These are phyloP conservation scores for Megalops atlanticus DNA, from an alignment of 2,113 vertebrate species.

Conservation along the genomic window DNA sequence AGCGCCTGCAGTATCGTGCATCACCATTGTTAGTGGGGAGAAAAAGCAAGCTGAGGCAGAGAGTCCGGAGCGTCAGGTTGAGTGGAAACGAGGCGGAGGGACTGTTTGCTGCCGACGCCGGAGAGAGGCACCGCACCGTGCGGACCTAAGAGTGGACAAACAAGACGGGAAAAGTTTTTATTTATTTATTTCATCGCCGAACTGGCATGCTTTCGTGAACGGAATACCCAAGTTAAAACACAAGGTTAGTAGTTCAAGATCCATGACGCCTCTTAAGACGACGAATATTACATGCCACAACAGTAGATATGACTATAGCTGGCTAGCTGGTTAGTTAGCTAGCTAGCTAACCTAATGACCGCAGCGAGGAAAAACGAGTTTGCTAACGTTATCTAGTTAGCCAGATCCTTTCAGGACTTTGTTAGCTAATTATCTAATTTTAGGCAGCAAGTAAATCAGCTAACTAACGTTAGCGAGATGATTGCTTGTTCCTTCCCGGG, in stretches of 20 bases:
- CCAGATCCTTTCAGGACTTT: too few species aligned
- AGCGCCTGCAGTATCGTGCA: neutral
- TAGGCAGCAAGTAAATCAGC: neutral
- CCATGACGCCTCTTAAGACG: too few species aligned
- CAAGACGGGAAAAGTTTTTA: neutral
- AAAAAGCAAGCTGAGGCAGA: slow-evolving; percentile 8
- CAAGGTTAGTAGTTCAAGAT: slow-evolving; percentile 19
- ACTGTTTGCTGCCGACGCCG: slow-evolving; percentile 40
- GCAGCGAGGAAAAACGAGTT: too few species aligned
- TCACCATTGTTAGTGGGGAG: slow-evolving; percentile 29
- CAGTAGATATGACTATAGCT: too few species aligned
- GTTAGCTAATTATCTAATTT: too few species aligned
- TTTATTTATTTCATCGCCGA: neutral
- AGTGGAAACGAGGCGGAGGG: slow-evolving; percentile 46
- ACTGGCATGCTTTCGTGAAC: neutral
- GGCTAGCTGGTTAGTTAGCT: too few species aligned
- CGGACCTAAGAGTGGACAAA: neutral
- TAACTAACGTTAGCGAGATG: neutral
- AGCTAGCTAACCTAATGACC: too few species aligned
- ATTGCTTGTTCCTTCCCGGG: neutral
- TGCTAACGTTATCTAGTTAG: too few species aligned
- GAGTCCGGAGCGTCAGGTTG: neutral
- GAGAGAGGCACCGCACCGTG: too few species aligned
- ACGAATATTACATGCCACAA: too few species aligned
- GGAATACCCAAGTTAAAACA: neutral